Conservation (phyloP, 1,140 invertebrate species). For the Ostrea denselamellosa region DNA sequence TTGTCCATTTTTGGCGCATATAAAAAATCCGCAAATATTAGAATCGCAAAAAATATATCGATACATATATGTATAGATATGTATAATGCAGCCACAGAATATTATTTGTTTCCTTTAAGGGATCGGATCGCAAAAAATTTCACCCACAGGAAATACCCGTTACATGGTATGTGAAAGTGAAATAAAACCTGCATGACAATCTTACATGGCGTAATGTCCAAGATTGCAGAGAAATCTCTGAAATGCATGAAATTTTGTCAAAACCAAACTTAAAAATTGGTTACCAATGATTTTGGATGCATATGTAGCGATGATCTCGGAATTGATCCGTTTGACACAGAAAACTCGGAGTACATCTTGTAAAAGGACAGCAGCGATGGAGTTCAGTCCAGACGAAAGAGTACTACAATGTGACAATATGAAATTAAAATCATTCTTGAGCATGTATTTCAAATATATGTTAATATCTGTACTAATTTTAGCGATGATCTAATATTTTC, state of each 20-base stretch:
- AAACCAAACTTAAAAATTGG: background rate
- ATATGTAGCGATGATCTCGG: slow-evolving; percentile 86
- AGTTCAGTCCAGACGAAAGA: slow-evolving; percentile 93
- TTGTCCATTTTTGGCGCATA: too few relatives aligned
- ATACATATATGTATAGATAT: too few relatives aligned
- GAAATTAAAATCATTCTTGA: background rate
- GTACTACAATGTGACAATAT: slow-evolving; percentile 83
- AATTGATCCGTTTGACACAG: slow-evolving; percentile 83
- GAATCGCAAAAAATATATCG: too few relatives aligned
- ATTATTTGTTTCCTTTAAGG: too few relatives aligned
- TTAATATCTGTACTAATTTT: too few relatives aligned
- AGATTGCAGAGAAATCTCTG: background rate
- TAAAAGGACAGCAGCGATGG: slow-evolving; percentile 91
- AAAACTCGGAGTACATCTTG: slow-evolving; percentile 88
- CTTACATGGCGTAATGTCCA: background rate
- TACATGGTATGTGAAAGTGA: too few relatives aligned
- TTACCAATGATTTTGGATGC: slow-evolving; percentile 83
- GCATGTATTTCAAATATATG: background rate
- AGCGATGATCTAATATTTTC: too few relatives aligned
- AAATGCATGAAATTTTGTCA: background rate
- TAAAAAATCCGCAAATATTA: too few relatives aligned
- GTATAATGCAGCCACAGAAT: too few relatives aligned
- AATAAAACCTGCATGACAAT: background rate
- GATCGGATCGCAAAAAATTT: too few relatives aligned
- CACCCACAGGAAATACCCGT: too few relatives aligned